phyloP scores from a whole-genome alignment of 2,113 vertebrate species.

The Saiga tatarica region DNA sequence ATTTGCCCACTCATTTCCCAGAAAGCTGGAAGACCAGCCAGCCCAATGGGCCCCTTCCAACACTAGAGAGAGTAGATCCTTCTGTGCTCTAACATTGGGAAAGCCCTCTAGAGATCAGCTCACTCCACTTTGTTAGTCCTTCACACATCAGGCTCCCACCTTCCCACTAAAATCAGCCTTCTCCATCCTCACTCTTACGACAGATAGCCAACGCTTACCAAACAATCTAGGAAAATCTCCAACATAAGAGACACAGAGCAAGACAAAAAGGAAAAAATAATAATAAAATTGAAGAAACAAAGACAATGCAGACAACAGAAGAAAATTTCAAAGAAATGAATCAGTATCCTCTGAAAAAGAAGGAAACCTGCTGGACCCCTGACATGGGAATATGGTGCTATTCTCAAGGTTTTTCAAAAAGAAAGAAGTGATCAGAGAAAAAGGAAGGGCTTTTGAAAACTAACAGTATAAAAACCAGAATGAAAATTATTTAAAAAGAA shows the following conservation, averaged over 20 bases:
- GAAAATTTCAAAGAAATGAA: neutral
- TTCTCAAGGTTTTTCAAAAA: neutral
- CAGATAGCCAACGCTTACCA: neutral
- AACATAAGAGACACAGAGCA: neutral
- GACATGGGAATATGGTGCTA: neutral
- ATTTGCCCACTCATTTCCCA: neutral
- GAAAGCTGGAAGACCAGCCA: neutral
- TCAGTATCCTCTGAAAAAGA: neutral
- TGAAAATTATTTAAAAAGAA: neutral
- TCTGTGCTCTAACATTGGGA: neutral
- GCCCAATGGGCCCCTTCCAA: neutral
- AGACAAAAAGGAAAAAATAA: neutral
- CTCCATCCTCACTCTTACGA: neutral
- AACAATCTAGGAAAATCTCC: neutral
- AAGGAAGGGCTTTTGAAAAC: neutral
- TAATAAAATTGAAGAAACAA: neutral
- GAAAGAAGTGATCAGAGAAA: neutral
- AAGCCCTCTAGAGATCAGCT: neutral
- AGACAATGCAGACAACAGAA: neutral
- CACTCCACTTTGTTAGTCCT: neutral
- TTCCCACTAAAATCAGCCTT: neutral
- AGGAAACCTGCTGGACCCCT: neutral
- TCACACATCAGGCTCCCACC: neutral
- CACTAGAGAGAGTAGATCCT: neutral
- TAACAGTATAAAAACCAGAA: neutral